Evolutionary conservation across 1,140 invertebrate species (phyloP), one percentile per base, ranked within the genome.

Genomic region (Epicauta chinensis): DNA sequence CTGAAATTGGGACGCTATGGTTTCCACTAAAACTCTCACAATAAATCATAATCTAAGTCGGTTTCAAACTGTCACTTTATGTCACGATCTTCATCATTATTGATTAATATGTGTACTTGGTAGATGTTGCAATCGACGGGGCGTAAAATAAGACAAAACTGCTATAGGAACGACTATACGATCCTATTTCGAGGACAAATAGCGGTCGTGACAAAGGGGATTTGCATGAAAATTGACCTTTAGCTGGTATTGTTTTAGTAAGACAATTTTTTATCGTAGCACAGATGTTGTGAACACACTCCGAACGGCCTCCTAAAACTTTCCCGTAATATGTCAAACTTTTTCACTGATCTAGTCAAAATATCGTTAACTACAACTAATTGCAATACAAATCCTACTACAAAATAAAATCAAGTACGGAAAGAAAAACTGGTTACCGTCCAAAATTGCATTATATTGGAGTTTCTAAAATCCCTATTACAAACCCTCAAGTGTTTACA

Each of bases 201-300:
- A 52, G 53, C 53, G 57, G 55, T 60, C 55, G 45, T 61, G 59
- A 61, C 61, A 61, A 51, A 34, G 49, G 42, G 55, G 57, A 63
- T 63, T 63, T 63, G 55, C 61, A 63, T 63, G 50, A 61, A 63
- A 63, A 63, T 63, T 63, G 59, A 63, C 61, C 59, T 58, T 50
- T 61, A 49, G 15, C 37, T 23, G 7, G 23, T 2, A 23, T 3
- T 7, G 7, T 23, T 23, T 23, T 7, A 5, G 23, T 7, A 23
- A 23, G 23, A 23, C 7, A 7, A 23, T 23, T 23, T 23, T 23
- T 23, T 23, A 23, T 23, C 23, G 7, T n/a, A n/a, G n/a, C n/a
- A n/a, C n/a, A n/a, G n/a, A 23, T 7, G 23, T 23, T 23, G 23
- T 23, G 7, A 23, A 5, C 23, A 23, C 23, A n/a, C n/a, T n/a